Evolutionary conservation across 2,113 vertebrate genomes (phyloP), one percentile per base, ranked within the genome.

Genomic region (Merops nubicus): DNA sequence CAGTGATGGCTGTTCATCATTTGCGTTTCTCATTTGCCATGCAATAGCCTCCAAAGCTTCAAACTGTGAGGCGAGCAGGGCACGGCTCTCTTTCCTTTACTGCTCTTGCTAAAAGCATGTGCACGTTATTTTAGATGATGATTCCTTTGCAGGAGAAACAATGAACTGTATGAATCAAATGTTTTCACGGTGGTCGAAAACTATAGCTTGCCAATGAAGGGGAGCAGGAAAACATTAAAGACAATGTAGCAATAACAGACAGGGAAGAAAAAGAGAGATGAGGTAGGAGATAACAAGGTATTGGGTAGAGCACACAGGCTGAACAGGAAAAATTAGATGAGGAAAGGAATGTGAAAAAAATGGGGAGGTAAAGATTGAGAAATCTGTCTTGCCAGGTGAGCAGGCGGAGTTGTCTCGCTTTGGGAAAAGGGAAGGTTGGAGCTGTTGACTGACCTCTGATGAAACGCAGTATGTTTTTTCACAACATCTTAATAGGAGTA

Each of bases 271-370:
- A 54, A 75, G 56, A 85, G 95, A 96, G 93, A 85, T 95, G 79
- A 31, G 59, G 28, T 84, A 47, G 80, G 69, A 95, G 96, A 93
- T 96, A 93, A 64, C 25, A 68, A 17, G 51, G n/a, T 51, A 42
- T 28, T 77, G 38, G 51, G 53, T 68, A 95, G 73, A 93, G 79
- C 34, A 47, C 62, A 69, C 73, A 80, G 84, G 90, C 59, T 75
- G 20, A 93, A 73, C 86, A 75, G 79, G 92, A 86, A 94, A 91
- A 96, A 77, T 92, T 11, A 60, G 68, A 64, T 50, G 86, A 75
- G 62, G 79, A 93, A 88, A 86, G 75, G 78, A 94, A 95, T 84
- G 89, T 84, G 84, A 62, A 89, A 90, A 90, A 96, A 97, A 92
- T 51, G 43, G 53, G 53, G 76, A 75, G 69, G 83, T 50, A 89